These are phyloP conservation scores for Hemicordylus capensis DNA, from an alignment of 2,113 vertebrate species.

Conservation along the genomic window DNA sequence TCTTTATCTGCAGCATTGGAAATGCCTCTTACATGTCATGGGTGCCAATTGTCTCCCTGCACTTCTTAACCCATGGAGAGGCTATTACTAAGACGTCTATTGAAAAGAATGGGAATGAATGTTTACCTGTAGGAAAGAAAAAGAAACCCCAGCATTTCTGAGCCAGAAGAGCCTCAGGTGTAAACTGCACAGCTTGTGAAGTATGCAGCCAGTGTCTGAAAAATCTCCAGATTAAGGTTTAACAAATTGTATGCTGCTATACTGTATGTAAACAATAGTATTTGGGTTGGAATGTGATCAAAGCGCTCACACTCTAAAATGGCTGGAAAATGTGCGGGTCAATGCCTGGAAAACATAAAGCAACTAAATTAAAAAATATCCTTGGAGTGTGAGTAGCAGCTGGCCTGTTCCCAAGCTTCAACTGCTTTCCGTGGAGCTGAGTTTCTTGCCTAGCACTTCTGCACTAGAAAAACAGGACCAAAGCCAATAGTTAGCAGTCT, in stretches of 20 bases:
- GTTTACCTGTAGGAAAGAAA: slow-evolving; percentile 46
- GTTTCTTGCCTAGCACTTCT: too few relatives aligned
- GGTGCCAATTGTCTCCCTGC: slow-evolving; percentile 42
- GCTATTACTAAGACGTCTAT: slow-evolving; percentile 51
- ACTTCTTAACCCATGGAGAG: slow-evolving; percentile 51
- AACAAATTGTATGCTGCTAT: slow-evolving; percentile 37
- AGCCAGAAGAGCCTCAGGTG: slow-evolving; percentile 45
- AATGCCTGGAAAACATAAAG: slow-evolving; percentile 43
- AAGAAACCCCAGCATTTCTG: slow-evolving; percentile 43
- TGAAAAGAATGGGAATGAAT: slow-evolving; percentile 41
- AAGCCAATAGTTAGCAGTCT: slow-evolving; percentile 20
- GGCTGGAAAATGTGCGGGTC: slow-evolving; percentile 57
- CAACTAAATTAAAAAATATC: slow-evolving; percentile 34
- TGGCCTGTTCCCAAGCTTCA: slow-evolving; percentile 48
- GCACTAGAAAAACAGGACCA: slow-evolving; percentile 31
- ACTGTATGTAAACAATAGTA: slow-evolving; percentile 37
- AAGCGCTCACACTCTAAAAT: slow-evolving; percentile 56
- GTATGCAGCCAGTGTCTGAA: slow-evolving; percentile 38
- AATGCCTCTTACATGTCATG: slow-evolving; percentile 45
- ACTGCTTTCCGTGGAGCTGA: slow-evolving; percentile 22
- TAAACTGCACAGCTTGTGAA: slow-evolving; percentile 52
- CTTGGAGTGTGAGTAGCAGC: slow-evolving; percentile 26
- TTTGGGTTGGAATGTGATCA: slow-evolving; percentile 70
- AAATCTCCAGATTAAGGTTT: slow-evolving; percentile 45
- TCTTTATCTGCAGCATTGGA: slow-evolving; percentile 46